phyloP scores from a whole-genome alignment of 2,888 invertebrate genomes.

The Microctonus hyperodae region DNA sequence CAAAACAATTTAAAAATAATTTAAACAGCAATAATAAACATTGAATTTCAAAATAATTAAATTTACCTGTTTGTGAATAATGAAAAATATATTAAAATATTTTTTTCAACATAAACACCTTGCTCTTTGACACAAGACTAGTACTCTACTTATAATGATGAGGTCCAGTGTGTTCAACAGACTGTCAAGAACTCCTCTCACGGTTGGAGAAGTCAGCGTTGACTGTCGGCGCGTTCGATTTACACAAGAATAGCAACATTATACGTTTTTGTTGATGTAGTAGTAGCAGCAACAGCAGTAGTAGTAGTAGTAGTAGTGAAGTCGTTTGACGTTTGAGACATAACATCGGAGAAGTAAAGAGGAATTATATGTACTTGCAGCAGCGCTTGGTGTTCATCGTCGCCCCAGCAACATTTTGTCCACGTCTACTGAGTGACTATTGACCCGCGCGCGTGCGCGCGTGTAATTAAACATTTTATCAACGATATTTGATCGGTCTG shows the following conservation, averaged over 20 bases:
- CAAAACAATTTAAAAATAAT: not conserved
- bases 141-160: too few species aligned
- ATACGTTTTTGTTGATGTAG: too few species aligned
- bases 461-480: conserved; percentile 57
- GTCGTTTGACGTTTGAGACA: conserved; percentile 16
- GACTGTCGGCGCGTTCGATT: not conserved
- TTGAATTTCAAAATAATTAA: not conserved
- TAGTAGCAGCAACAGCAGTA: too few species aligned
- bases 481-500: conserved; percentile 38
- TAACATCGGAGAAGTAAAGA: not conserved
- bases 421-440: conserved; percentile 49
- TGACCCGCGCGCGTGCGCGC: conserved; percentile 61
- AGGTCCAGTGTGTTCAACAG: not conserved
- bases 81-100: too few species aligned
- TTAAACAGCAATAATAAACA: not conserved
- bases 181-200: not conserved
- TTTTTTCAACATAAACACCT: too few species aligned
- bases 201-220: not conserved
- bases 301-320: not conserved
- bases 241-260: not conserved
- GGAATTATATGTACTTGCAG: conserved; percentile 21
- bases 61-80: not conserved
- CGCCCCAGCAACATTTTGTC: conserved; percentile 50
- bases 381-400: conserved; percentile 38
- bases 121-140: too few species aligned